Base-by-base conservation (phyloP, 1,140 invertebrate genomes). In the Pomacea maculata region DNA sequence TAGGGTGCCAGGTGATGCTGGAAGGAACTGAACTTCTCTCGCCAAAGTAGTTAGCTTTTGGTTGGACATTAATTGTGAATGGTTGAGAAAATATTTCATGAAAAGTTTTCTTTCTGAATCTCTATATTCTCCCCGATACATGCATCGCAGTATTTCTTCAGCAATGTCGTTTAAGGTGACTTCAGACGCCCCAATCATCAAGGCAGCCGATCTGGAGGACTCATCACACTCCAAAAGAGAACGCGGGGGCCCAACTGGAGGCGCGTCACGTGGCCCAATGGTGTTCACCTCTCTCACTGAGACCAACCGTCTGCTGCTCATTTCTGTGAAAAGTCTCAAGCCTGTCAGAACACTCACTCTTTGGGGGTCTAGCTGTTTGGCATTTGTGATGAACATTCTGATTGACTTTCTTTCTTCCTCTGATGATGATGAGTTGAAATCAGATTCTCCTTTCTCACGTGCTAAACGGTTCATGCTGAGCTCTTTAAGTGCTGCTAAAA, bases 41-140 rank as follows among this genome's bases (percentile, higher is more conserved):
- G 77, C 71, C 25, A 75, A 34, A n/a, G 54, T 9, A 21, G 17
- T 52, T 15, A 79, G 61, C 0, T 25, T 21, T 29, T 10, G 17
- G 3, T 68, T 71, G 19, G 29, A 45, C 57, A 67, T n/a, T 21
- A 68, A 72, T 12, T 29, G 6, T 17, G 29, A 25, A 25, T 74
- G 29, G 12, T 75, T 52, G 29, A 79, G 67, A 34, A 82, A 63
- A 65, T 52, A 82, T 34, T 74, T 75, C 81, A 82, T 79, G 54
- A 82, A 79, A 11, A 68, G 17, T 21, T 74, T 71, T 14, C 19
- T 55, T 34, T 82, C 71, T 8, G 54, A 54, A 21, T 64, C 71
- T 45, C 70, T 67, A 25, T 82, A 79, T 15, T 21, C 45, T 55
- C 5, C 5, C 12, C 63, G 54, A 63, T 19, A 45, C 65, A 82